Conservation (phyloP, 2,888 invertebrate genomes). For the Drosophila subsilvestris region DNA sequence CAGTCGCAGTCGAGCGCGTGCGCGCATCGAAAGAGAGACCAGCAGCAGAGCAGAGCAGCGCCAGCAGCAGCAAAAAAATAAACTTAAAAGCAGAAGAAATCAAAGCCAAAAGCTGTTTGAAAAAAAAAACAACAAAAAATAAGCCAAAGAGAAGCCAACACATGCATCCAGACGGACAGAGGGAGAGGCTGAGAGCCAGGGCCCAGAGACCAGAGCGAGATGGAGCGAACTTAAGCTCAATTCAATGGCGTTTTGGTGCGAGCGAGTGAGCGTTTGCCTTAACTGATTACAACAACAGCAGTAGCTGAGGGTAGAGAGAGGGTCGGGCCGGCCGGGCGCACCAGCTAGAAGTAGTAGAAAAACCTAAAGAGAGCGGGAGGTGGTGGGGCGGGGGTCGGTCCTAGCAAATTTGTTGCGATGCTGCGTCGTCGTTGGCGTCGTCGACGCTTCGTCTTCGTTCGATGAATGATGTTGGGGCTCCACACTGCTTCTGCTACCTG, state of each 20-base stretch:
- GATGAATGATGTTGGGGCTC: slow-evolving; percentile 74
- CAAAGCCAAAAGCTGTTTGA: slow-evolving; percentile 70
- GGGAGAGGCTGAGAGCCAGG: slow-evolving; percentile 46
- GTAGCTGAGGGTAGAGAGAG: not conserved
- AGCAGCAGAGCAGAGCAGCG: slow-evolving; percentile 21
- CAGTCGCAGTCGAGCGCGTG: slow-evolving; percentile 48
- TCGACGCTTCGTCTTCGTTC: slow-evolving; percentile 49
- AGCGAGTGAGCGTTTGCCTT: slow-evolving; percentile 61
- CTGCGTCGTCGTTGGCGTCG: slow-evolving; percentile 55
- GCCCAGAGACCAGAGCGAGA: slow-evolving; percentile 41
- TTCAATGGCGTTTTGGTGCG: slow-evolving; percentile 77
- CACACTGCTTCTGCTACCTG: slow-evolving; percentile 64
- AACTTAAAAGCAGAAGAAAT: slow-evolving; percentile 62
- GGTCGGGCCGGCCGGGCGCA: not conserved
- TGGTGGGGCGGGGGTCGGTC: not conserved
- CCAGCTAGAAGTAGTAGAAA: slow-evolving; percentile 26
- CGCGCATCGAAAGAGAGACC: slow-evolving; percentile 58
- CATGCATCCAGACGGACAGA: slow-evolving; percentile 26
- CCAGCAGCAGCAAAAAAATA: slow-evolving; percentile 31
- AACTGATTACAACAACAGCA: slow-evolving; percentile 66
- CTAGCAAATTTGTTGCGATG: slow-evolving; percentile 60
- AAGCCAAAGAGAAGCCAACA: slow-evolving; percentile 26
- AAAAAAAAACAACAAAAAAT: slow-evolving; percentile 43
- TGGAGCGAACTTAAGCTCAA: slow-evolving; percentile 55
- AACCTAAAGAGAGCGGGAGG: not conserved